These are phyloP conservation scores for Megaceryle maxima DNA, from an alignment of 2,113 vertebrate species.

Conservation along the genomic window DNA sequence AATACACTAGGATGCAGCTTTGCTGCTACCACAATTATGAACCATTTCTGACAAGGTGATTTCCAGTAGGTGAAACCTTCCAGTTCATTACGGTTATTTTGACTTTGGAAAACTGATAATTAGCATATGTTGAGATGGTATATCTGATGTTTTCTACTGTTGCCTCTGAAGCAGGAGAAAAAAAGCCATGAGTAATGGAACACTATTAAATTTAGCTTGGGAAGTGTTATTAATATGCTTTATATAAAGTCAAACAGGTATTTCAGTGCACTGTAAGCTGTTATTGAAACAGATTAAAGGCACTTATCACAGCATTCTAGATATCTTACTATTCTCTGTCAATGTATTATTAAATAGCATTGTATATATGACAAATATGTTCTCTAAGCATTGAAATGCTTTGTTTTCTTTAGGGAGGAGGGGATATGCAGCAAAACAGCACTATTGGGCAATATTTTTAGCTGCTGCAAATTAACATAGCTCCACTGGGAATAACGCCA, in stretches of 20 bases:
- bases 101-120: neutral
- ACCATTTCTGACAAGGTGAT: neutral
- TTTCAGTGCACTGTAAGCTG: neutral
- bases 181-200: neutral
- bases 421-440: neutral
- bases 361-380: neutral
- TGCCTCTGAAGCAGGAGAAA: neutral
- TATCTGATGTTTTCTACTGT: neutral
- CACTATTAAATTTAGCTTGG: neutral
- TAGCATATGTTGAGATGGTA: neutral
- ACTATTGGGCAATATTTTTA: slow-evolving; percentile 52
- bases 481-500: slow-evolving; percentile 53
- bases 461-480: slow-evolving; percentile 45
- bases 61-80: neutral
- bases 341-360: neutral
- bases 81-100: neutral
- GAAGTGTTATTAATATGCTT: slow-evolving; percentile 1
- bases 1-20: neutral
- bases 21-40: neutral
- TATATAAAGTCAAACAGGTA: slow-evolving; percentile 1
- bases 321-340: neutral
- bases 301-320: neutral
- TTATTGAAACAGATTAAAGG: slow-evolving; percentile 15
- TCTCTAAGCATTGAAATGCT: slow-evolving; percentile 11
- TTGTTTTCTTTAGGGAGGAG: slow-evolving; percentile 36